Percentiles rank a stretch among this genome's conserved stretches.
Conservation (phyloP, 2,888 invertebrate species). For the Harmothoe impar region DNA sequence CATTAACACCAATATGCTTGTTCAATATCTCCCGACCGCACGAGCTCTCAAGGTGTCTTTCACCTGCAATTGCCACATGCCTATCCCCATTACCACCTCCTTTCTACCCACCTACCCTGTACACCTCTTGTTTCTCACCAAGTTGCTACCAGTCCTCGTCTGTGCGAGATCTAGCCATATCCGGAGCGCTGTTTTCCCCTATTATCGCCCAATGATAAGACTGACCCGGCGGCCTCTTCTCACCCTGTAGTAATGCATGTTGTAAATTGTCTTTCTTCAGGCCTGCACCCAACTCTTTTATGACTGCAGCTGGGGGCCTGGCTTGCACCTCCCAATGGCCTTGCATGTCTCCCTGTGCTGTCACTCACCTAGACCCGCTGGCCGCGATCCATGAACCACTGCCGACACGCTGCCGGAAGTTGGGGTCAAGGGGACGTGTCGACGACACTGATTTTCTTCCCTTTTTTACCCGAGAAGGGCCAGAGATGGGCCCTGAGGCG, state of each 20-base stretch:
- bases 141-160: not conserved
- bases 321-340: not conserved
- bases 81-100: not conserved
- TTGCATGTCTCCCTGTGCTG: conserved; percentile 7
- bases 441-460: not conserved
- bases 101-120: not conserved
- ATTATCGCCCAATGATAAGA: not conserved
- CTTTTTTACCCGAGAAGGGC: too few species aligned
- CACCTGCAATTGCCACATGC: not conserved
- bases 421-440: not conserved
- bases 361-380: not conserved
- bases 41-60: not conserved
- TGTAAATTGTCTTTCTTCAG: conserved; percentile 3
- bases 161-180: not conserved
- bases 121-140: not conserved
- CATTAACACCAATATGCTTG: too few species aligned
- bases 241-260: conserved; percentile 20
- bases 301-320: conserved; percentile 18
- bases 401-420: not conserved
- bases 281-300: not conserved
- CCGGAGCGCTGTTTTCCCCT: not conserved
- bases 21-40: too few species aligned
- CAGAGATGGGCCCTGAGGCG: too few species aligned
- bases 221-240: conserved; percentile 24
- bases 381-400: too few species aligned